Percentiles rank a stretch among this genome's conserved stretches.
These are phyloP conservation scores for Conger conger DNA, from an alignment of 2,113 vertebrate genomes.

Conservation along the genomic window DNA sequence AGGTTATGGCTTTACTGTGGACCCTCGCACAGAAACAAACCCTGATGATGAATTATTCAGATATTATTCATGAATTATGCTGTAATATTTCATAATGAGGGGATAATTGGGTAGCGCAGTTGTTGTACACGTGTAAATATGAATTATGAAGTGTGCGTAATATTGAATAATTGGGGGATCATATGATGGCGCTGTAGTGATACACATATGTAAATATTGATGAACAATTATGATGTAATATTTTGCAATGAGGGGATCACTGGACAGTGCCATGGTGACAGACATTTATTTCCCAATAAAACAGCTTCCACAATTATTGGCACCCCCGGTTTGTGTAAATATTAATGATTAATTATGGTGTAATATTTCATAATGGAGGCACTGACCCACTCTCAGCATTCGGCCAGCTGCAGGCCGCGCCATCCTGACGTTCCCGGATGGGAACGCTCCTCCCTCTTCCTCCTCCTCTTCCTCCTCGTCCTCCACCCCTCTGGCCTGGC, in stretches of 20 bases:
- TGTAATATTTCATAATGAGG: background rate
- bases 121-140: background rate
- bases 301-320: no score
- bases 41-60: background rate
- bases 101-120: background rate
- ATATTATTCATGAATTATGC: background rate
- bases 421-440: conserved; percentile 40
- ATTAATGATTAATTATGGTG: background rate
- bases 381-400: conserved; percentile 67
- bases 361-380: conserved; percentile 42
- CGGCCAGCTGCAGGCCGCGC: conserved; percentile 35
- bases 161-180: no score
- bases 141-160: no score
- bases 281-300: no score
- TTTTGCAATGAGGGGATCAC: no score
- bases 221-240: background rate
- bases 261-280: no score
- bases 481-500: conserved; percentile 34
- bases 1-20: no score
- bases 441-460: conserved; percentile 29
- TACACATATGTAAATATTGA: background rate
- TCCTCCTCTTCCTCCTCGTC: conserved; percentile 36
- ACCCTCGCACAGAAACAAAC: no score
- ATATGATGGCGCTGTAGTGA: no score
- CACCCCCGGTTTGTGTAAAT: no score